Conservation (phyloP, 2,797 vertebrate species). For the Neosilurus mollespiculum region DNA sequence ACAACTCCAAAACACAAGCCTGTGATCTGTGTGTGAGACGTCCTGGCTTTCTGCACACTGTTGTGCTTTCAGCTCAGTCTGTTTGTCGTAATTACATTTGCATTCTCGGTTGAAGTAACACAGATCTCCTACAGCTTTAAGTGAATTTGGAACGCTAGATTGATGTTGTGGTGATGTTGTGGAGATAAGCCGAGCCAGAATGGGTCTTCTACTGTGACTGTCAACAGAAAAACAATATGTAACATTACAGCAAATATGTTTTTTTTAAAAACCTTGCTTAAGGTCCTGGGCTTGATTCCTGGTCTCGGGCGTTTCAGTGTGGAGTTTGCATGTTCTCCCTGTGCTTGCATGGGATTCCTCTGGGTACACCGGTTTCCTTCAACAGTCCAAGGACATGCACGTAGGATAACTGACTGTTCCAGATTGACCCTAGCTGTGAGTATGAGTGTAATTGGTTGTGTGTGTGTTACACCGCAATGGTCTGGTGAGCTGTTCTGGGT, state of each 20-base stretch:
- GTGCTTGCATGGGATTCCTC: too few species aligned
- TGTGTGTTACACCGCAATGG: too few species aligned
- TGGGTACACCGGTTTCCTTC: too few species aligned
- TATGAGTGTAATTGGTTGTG: too few species aligned
- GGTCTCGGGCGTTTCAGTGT: too few species aligned
- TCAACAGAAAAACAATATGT: background rate
- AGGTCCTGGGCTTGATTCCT: too few species aligned
- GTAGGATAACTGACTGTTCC: too few species aligned
- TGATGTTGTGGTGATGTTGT: slow-evolving; percentile 7
- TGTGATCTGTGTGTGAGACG: background rate
- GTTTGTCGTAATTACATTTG: slow-evolving; percentile 16
- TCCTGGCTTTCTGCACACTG: background rate
- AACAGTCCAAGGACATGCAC: too few species aligned
- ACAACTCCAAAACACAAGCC: background rate
- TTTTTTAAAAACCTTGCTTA: background rate
- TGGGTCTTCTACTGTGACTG: slow-evolving; percentile 13
- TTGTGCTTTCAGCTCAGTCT: background rate
- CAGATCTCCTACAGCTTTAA: background rate
- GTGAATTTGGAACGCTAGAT: slow-evolving; percentile 15
- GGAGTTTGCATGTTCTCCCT: too few species aligned
- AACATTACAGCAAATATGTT: background rate
- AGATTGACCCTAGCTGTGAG: too few species aligned
- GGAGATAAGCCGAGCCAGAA: slow-evolving; percentile 2
- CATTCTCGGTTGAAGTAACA: background rate
- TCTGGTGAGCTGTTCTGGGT: too few species aligned